These are phyloP conservation scores for Scartelaos histophorus DNA, from an alignment of 2,113 vertebrate species.

Conservation along the genomic window DNA sequence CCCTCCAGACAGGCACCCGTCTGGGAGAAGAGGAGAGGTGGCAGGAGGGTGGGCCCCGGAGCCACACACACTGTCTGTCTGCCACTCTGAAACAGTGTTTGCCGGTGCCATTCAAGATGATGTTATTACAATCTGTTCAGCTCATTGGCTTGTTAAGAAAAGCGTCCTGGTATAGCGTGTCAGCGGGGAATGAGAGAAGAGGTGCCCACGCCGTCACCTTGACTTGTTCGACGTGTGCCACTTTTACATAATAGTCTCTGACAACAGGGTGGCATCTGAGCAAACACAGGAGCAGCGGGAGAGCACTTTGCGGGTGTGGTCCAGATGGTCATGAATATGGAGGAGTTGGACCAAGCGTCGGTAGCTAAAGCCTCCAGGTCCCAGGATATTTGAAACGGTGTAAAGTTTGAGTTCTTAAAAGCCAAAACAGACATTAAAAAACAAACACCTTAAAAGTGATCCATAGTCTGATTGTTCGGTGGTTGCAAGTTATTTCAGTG, in stretches of 20 bases:
- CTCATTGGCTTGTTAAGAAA: conserved; percentile 38
- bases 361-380: conserved; percentile 31
- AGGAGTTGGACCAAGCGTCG: conserved; percentile 24
- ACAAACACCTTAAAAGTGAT: not conserved
- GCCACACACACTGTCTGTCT: conserved; percentile 46
- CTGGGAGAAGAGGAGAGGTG: conserved; percentile 43
- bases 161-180: conserved; percentile 10
- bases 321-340: conserved; percentile 76
- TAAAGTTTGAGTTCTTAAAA: not conserved
- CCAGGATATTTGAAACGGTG: conserved; percentile 12
- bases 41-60: conserved; percentile 39
- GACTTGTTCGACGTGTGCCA: conserved; percentile 40
- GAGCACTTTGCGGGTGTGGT: conserved; percentile 55
- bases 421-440: not conserved
- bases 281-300: conserved; percentile 61
- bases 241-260: conserved; percentile 53
- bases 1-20: conserved; percentile 38
- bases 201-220: conserved; percentile 39
- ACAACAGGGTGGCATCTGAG: conserved; percentile 50
- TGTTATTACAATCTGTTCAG: conserved; percentile 44
- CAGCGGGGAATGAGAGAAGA: conserved; percentile 24
- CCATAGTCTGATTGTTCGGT: not conserved
- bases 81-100: conserved; percentile 41
- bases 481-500: not conserved
- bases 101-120: conserved; percentile 41